Conservation (phyloP, 2,797 vertebrate species). For the Rhadinocentrus ornatus region DNA sequence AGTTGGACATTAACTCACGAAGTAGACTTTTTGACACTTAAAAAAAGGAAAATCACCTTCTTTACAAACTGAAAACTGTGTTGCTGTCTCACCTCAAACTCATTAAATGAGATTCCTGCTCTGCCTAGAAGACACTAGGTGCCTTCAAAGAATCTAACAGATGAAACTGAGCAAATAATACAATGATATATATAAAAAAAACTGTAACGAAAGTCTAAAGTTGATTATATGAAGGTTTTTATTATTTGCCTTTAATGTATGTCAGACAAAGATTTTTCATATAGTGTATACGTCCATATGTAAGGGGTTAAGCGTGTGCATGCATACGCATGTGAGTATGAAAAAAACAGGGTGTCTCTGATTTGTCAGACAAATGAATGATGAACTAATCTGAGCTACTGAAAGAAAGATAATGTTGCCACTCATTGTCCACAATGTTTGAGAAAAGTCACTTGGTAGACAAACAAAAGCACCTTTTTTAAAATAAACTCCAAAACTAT, state of each 20-base stretch:
- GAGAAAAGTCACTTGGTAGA: slow-evolving; percentile 45
- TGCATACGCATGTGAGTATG: slow-evolving; percentile 74
- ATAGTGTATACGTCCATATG: slow-evolving; percentile 67
- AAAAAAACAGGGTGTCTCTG: slow-evolving; percentile 67
- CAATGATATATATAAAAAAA: slow-evolving; percentile 57
- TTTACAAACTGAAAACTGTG: slow-evolving; percentile 47
- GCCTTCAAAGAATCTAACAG: slow-evolving; percentile 75
- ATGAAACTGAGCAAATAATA: slow-evolving; percentile 64
- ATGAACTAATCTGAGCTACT: slow-evolving; percentile 64
- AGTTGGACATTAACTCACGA: slow-evolving; percentile 57
- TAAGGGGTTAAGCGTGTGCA: slow-evolving; percentile 76
- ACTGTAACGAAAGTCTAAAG: slow-evolving; percentile 66
- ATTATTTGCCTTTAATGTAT: slow-evolving; percentile 76
- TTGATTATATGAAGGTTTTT: slow-evolving; percentile 57
- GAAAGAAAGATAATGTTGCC: slow-evolving; percentile 61
- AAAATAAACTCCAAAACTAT: slow-evolving; percentile 39
- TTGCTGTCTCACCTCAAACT: slow-evolving; percentile 54
- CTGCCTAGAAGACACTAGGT: slow-evolving; percentile 77
- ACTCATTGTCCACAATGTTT: slow-evolving; percentile 52
- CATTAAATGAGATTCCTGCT: slow-evolving; percentile 55
- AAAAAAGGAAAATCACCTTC: slow-evolving; percentile 48
- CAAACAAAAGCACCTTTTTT: slow-evolving; percentile 67
- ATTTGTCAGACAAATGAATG: slow-evolving; percentile 63
- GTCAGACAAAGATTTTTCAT: slow-evolving; percentile 64
- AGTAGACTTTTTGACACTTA: slow-evolving; percentile 56